Base-by-base conservation (phyloP, 2,888 invertebrate species). In the Callimorpha dominula region DNA sequence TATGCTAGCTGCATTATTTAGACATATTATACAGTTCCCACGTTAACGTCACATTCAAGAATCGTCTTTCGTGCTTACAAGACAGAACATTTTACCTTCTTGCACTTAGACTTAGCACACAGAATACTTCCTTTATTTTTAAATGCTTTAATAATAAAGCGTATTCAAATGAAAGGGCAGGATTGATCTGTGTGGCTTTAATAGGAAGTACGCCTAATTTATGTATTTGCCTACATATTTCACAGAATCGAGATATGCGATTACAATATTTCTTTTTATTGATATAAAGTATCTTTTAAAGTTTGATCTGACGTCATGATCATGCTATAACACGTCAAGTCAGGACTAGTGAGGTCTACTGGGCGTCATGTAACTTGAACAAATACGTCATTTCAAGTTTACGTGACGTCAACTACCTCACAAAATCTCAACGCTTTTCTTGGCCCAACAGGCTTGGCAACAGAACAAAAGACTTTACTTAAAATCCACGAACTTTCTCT, bases 401-500 rank as follows among this genome's bases (percentile, higher is more conserved):
- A 17, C n/a, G 9, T n/a, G 12, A 60, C 2, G 60, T 31, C 31
- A 14, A 31, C 31, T 60, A 31, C 12, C 14, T 6, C 60, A 60
- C 60, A 60, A 31, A 12, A 20, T 60, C 20, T 31, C 12, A 60
- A 60, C 31, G 14, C 60, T 4, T 60, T 60, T 60, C 57, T 31
- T 31, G 31, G 31, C 31, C 2, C 20, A 20, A 20, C 60, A 64
- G 42, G 15, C 17, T 43, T 31, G 14, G 57, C 62, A 17, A 49
- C 49, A 63, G 65, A 68, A 70, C 67, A 75, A 75, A 70, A 68
- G 63, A n/a, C 17, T n/a, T 40, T 62, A 68, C 67, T 68, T 69
- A 63, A 62, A 64, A 52, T 43, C 52, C 50, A 70, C 43, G 46
- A 66, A 77, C 69, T 77, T 77, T 85, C 85, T 84, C 82, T 84